Evolutionary conservation across 2,888 invertebrate genomes (phyloP).

Genomic region (Papilio elwesi): DNA sequence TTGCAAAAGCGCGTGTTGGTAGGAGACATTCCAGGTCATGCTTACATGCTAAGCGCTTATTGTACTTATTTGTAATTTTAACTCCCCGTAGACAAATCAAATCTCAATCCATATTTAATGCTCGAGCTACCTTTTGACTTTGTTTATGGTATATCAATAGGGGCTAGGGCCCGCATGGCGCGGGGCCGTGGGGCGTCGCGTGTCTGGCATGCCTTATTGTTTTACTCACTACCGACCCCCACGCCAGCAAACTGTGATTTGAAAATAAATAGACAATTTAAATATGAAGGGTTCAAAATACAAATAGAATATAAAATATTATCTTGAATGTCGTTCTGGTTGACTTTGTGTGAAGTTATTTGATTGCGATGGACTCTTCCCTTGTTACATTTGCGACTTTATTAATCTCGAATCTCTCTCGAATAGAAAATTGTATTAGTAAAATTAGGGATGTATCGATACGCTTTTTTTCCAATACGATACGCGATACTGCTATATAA

Average conservation of each 20-base stretch:
- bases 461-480: no score
- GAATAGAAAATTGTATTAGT: no score
- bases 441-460: no score
- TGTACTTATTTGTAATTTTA: no score
- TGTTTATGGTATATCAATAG: slow-evolving; percentile 16
- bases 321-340: background rate
- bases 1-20: no score
- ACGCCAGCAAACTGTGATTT: slow-evolving; percentile 5
- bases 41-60: no score
- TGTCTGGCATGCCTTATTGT: slow-evolving; percentile 48
- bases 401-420: background rate
- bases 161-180: slow-evolving; percentile 37
- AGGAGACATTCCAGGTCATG: no score
- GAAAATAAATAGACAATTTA: slow-evolving; percentile 27
- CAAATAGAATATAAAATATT: background rate
- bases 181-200: slow-evolving; percentile 44
- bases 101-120: background rate
- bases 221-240: slow-evolving; percentile 27
- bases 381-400: background rate
- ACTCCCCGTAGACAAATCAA: background rate
- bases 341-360: background rate
- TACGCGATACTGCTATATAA: no score
- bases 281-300: background rate
- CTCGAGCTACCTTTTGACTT: background rate
- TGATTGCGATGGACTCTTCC: background rate